Base-by-base conservation (phyloP, 2,888 invertebrate species). In the Aleiodes alternator region DNA sequence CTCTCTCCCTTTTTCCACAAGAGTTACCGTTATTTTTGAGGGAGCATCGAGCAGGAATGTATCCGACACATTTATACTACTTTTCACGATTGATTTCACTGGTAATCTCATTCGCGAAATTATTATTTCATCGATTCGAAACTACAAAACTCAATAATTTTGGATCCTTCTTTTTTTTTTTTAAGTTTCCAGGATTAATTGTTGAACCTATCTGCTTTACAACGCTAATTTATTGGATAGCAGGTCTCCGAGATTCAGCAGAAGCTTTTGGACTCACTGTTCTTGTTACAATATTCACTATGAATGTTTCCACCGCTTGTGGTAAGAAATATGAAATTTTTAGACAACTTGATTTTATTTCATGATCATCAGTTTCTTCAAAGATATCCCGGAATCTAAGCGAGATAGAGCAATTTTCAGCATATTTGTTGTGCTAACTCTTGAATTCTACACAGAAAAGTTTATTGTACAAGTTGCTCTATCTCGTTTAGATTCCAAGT, bases 261-360 rank as follows among this genome's bases (percentile, higher is more conserved):
- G 93, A 93, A 85, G 94, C 95, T 8, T 95, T 95, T 85, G 87
- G 92, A 1, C 92, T 94, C 83, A 95, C 96, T 0, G 90, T 94
- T 38, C 89, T 94, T 76, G 91, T 94, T 23, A 91, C 94, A n/a
- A 92, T 94, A 78, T 89, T 96, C 81, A 96, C 96, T 61, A 94
- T 96, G 90, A 96, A 96, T 86, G 95, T 96, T 6, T 94, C 97
- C n/a, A 94, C 95, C 53, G 95, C 96, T 43, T 96, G 96, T 87
- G 97, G 96, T 94, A 90, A 91, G 90, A 84, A 23, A 23, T 23
- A 23, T 43, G 4, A 43, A 43, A 43, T 11, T 3, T 43, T 43
- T 8, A 43, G 11, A 43, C 2, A 34, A 23, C 1, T 23, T 1
- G 2, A 23, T 23, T 23, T 23, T 23, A 23, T 23, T 23, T 23